Evolutionary conservation across 2,888 invertebrate species (phyloP).

Genomic region (Boloria selene): DNA sequence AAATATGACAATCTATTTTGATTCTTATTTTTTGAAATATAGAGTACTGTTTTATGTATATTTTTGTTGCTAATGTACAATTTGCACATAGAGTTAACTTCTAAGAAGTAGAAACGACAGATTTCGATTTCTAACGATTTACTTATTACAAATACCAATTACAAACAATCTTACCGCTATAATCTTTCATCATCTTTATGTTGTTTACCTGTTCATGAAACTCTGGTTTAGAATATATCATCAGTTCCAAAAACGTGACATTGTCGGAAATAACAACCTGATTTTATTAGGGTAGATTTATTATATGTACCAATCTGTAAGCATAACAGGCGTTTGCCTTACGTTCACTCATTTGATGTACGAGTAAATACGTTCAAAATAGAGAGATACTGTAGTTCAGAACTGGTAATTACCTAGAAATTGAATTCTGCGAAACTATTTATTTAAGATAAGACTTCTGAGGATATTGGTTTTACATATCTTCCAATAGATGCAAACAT

Average conservation of each 20-base stretch:
- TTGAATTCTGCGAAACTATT: constrained; percentile 75
- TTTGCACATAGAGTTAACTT: constrained; percentile 23
- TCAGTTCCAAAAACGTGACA: no score
- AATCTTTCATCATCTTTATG: background rate
- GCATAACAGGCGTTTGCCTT: constrained; percentile 5
- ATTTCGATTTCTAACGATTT: constrained; percentile 12
- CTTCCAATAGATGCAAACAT: constrained; percentile 65
- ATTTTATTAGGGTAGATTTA: no score
- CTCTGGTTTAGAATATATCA: no score
- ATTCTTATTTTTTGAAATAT: background rate
- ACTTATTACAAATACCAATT: background rate
- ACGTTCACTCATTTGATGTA: constrained; percentile 2
- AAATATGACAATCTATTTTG: constrained; percentile 9
- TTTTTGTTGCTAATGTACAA: background rate
- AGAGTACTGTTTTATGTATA: constrained; percentile 1
- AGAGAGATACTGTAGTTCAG: constrained; percentile 49
- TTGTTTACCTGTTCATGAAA: background rate
- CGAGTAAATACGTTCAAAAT: constrained; percentile 9
- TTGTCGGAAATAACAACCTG: no score
- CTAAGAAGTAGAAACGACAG: constrained; percentile 20
- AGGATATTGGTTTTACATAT: constrained; percentile 76
- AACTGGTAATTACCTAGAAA: constrained; percentile 65
- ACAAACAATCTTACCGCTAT: background rate
- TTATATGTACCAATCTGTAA: background rate
- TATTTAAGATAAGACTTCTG: constrained; percentile 72